Base-by-base conservation (phyloP, 2,113 vertebrate genomes). In the Ageneiosus marmoratus region DNA sequence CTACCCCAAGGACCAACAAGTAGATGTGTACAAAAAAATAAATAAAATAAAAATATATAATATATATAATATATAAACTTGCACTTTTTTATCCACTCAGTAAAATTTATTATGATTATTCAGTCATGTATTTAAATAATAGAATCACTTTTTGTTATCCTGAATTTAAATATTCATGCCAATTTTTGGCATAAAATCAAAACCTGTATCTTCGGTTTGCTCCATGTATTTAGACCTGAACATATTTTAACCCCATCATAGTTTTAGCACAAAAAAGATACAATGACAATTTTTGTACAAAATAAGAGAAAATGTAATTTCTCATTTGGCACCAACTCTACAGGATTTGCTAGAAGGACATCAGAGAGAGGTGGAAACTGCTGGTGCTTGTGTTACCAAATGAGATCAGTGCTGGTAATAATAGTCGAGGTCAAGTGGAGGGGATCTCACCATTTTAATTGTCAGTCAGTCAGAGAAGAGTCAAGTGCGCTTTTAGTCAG, bases 401-500 rank as follows among this genome's bases (percentile, higher is more conserved):
- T 94, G 93, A 94, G 93, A 94, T 94, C 93, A 93, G 91, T 89
- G 92, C 91, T 91, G 85, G 77, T 91, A 90, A 94, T 93, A 94
- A 94, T 92, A 90, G 91, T 55, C 86, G 91, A 88, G 94, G 93
- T 95, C 93, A 94, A 95, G 94, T 94, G 90, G 91, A 91, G 92
- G 91, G 73, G 91, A 89, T 46, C 32, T 12, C 89, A 90, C 88
- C 88, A 90, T 92, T 93, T 93, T 91, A 91, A 88, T 91, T 93
- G 91, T 89, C 87, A 90, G 90, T 88, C 93, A 91, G 88, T 86
- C 89, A 90, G 89, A 27, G 83, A 81, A 84, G 79, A 82, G 69
- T 79, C 75, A 83, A 81, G 75, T 60, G 72, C 5, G 50, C 63
- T 48, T 72, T 73, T 60, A 87, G 67, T 74, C 48, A 37, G 83